phyloP scores from a whole-genome alignment of 64 coral and sea anemone genomes.

The Montipora capricornis region DNA sequence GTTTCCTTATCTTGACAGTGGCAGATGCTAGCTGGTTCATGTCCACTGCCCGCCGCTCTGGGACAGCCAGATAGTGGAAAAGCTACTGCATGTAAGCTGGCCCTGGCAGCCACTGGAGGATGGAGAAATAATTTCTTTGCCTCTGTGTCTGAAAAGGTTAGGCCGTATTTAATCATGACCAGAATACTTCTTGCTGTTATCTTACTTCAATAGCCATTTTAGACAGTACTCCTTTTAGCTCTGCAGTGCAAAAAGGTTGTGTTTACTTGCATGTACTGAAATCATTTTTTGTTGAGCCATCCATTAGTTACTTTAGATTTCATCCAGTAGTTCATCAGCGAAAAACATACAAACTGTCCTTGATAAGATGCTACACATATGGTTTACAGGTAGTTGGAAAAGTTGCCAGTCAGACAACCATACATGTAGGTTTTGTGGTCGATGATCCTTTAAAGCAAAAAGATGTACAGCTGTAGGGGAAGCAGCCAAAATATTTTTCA shows the following conservation, averaged over 20 bases:
- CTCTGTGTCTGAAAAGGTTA: slow-evolving; percentile 14
- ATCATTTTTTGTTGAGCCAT: too few species aligned
- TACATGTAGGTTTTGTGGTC: not conserved
- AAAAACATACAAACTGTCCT: too few species aligned
- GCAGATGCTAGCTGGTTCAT: slow-evolving; percentile 30
- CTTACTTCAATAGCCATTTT: not conserved
- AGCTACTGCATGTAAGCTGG: slow-evolving; percentile 4
- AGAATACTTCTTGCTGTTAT: not conserved
- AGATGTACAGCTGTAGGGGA: not conserved
- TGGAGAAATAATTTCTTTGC: slow-evolving; percentile 40
- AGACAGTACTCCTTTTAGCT: too few species aligned
- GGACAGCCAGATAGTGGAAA: slow-evolving; percentile 42
- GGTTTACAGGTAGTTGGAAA: not conserved
- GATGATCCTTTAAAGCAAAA: not conserved
- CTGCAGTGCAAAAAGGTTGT: too few species aligned
- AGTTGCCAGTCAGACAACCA: not conserved
- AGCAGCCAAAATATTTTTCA: slow-evolving; percentile 32
- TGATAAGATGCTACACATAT: too few species aligned
- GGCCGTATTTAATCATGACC: not conserved
- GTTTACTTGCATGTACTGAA: too few species aligned
- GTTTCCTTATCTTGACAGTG: slow-evolving; percentile 19
- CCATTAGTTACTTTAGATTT: too few species aligned
- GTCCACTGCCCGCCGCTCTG: slow-evolving; percentile 13
- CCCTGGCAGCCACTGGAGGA: not conserved
- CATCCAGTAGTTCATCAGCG: too few species aligned